A percentile compares a stretch with the other conserved stretches of the same genome.
Evolutionary conservation across 2,797 vertebrate genomes (phyloP).

Genomic region (Sebastes baramenuke): DNA sequence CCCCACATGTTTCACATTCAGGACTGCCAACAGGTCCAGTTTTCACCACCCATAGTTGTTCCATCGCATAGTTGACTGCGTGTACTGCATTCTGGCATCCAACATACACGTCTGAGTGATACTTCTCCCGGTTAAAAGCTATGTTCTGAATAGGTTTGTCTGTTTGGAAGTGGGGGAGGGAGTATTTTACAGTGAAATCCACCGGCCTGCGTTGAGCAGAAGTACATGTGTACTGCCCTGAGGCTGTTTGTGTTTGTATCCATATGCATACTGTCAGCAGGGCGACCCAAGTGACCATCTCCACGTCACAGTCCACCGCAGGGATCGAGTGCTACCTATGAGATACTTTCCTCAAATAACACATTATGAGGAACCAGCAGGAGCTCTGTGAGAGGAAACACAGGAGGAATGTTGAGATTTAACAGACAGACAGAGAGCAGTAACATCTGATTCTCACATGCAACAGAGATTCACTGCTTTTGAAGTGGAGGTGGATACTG

Average conservation of each 20-base stretch:
- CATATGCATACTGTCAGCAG: conserved; percentile 78
- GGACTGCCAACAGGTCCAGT: conserved; percentile 89
- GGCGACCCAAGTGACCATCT: conserved; percentile 78
- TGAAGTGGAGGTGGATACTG: not conserved
- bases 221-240: conserved; percentile 81
- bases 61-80: conserved; percentile 67
- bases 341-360: conserved; percentile 40
- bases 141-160: conserved; percentile 86
- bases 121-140: conserved; percentile 48
- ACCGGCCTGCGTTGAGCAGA: conserved; percentile 53
- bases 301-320: conserved; percentile 65
- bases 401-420: conserved; percentile 46
- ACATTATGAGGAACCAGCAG: conserved; percentile 67
- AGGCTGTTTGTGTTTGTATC: conserved; percentile 66
- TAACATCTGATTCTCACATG: conserved; percentile 6
- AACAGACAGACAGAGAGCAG: conserved; percentile 25
- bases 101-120: conserved; percentile 77
- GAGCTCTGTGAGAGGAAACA: conserved; percentile 55
- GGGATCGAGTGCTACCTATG: conserved; percentile 64
- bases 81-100: conserved; percentile 87
- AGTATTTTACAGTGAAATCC: conserved; percentile 87
- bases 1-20: conserved; percentile 83
- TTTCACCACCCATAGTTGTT: conserved; percentile 76
- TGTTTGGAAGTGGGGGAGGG: conserved; percentile 78
- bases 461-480: not conserved